Percentiles rank a stretch among this genome's conserved stretches.
These are phyloP conservation scores for Amphiduros pacificus DNA, from an alignment of 2,888 invertebrate genomes.

Conservation along the genomic window DNA sequence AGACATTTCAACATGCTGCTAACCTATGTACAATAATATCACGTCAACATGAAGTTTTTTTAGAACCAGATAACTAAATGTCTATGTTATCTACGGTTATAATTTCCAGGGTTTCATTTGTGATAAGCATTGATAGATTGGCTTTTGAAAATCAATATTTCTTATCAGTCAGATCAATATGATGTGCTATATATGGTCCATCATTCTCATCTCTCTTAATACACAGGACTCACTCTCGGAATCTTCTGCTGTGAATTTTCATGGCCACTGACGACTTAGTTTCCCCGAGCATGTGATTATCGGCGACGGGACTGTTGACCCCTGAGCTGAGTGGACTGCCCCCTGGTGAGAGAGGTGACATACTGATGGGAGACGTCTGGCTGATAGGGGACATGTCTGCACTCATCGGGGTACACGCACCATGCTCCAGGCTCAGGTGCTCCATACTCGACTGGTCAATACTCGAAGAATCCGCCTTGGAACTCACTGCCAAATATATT, in stretches of 20 bases:
- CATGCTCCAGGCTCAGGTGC: too few relatives aligned
- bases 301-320: slow-evolving; percentile 51
- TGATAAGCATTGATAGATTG: too few relatives aligned
- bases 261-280: slow-evolving; percentile 39
- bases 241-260: slow-evolving; percentile 60
- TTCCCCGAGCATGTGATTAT: slow-evolving; percentile 28
- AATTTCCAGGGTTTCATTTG: too few relatives aligned
- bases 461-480: slow-evolving; percentile 35
- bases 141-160: too few relatives aligned
- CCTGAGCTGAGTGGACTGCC: slow-evolving; percentile 50
- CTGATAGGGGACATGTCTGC: slow-evolving; percentile 57
- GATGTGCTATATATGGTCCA: background rate
- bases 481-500: too few relatives aligned
- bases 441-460: too few relatives aligned
- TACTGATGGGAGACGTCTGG: slow-evolving; percentile 56
- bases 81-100: too few relatives aligned
- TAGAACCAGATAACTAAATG: too few relatives aligned
- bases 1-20: too few relatives aligned
- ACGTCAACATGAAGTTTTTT: too few relatives aligned
- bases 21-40: too few relatives aligned
- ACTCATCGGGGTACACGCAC: slow-evolving; percentile 42
- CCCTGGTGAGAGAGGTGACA: slow-evolving; percentile 54
- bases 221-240: slow-evolving; percentile 61
- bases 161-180: background rate
- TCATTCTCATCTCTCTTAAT: background rate